phyloP scores from a whole-genome alignment of 1,140 invertebrate species.

The Atopsyche davidsoni region DNA sequence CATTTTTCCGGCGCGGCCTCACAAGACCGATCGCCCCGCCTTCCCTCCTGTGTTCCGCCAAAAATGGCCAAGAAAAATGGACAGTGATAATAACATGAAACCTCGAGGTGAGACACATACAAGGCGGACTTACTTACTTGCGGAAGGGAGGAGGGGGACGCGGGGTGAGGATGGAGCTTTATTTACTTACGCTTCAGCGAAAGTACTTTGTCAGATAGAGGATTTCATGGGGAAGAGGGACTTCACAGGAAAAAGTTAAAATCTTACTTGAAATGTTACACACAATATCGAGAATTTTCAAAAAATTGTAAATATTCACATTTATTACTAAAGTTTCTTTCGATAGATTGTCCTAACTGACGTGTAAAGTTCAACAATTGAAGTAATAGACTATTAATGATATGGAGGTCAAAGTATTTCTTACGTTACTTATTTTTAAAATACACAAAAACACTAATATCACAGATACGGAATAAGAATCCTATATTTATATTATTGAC shows the following conservation, averaged over 20 bases:
- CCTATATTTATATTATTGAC: constrained; percentile 12
- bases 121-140: constrained; percentile 2
- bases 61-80: constrained; percentile 26
- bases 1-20: constrained; percentile 29
- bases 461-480: constrained; percentile 29
- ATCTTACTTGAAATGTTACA: too few relatives aligned
- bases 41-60: constrained; percentile 24
- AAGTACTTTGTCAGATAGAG: too few relatives aligned
- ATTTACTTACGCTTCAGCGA: too few relatives aligned
- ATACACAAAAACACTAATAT: constrained; percentile 21
- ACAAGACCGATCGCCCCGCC: constrained; percentile 25
- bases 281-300: too few relatives aligned
- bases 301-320: too few relatives aligned
- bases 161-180: too few relatives aligned
- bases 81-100: constrained; percentile 30
- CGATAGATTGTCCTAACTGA: too few relatives aligned
- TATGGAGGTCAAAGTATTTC: neutral
- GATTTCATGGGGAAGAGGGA: too few relatives aligned
- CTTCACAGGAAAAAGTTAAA: too few relatives aligned
- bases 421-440: constrained; percentile 1
- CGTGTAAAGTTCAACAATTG: too few relatives aligned
- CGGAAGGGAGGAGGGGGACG: neutral
- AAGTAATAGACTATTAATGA: too few relatives aligned
- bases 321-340: too few relatives aligned
- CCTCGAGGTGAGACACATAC: constrained; percentile 22